Conservation (phyloP, 2,113 vertebrate species). For the Strix uralensis region DNA sequence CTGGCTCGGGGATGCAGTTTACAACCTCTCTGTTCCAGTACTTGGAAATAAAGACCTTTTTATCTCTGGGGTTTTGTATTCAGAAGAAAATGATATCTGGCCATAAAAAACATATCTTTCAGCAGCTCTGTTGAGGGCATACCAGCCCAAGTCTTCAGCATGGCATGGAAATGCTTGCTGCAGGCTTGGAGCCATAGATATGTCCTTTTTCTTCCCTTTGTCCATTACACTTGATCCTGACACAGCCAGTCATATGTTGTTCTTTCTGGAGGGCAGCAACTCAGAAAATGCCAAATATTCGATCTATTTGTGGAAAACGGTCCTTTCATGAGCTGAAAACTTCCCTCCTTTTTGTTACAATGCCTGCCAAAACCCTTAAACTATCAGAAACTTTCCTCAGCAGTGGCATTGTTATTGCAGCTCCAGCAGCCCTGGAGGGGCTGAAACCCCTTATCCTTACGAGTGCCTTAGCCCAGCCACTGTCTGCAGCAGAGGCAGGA, state of each 20-base stretch:
- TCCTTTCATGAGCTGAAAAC: background rate
- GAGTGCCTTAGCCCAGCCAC: background rate
- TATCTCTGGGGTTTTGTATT: background rate
- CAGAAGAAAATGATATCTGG: background rate
- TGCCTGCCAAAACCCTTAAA: background rate
- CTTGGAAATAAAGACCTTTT: background rate
- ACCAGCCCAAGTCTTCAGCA: background rate
- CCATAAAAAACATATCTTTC: background rate
- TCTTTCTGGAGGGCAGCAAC: background rate
- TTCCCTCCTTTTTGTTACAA: background rate
- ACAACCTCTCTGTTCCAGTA: background rate
- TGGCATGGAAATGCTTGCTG: background rate
- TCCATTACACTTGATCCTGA: background rate
- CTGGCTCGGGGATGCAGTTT: background rate
- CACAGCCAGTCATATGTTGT: background rate
- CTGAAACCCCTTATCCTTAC: background rate
- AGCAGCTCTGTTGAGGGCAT: background rate
- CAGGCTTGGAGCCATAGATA: background rate
- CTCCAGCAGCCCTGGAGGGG: background rate
- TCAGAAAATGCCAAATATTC: background rate
- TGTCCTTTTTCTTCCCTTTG: background rate
- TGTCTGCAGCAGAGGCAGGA: background rate
- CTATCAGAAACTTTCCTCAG: background rate
- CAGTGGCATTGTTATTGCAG: rapidly evolving
- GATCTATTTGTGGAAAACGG: background rate